Base-by-base conservation (phyloP, 2,797 vertebrate species). In the Sarcophilus harrisii region DNA sequence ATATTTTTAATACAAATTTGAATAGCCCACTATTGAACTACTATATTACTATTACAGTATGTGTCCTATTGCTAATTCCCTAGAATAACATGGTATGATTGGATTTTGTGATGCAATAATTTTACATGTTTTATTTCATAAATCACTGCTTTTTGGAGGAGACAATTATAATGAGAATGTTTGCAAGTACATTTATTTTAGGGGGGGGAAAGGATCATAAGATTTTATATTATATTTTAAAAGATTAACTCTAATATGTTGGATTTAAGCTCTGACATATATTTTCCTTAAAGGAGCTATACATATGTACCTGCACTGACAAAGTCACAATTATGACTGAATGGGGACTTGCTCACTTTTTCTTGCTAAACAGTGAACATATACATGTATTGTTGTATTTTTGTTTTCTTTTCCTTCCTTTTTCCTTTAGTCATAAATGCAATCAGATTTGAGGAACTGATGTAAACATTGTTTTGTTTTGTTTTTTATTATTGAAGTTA, bases 21-120 rank as follows among this genome's bases (percentile, higher is more conserved):
- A 97, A 98, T 97, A 96, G 96, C 62, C n/a, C 96, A 1, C 90
- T 97, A 73, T 9, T 94, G 52, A 93, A 54, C 94, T 98, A 57
- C 5, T 66, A 73, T 96, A 96, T 95, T 95, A 97, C 81, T 57
- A 96, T 97, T 55, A 97, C 91, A 57, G 16, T 93, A 94, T 96
- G 57, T 97, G 66, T 97, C 58, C 90, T 96, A 58, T 96, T 98
- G 95, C 12, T 96, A 96, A 94, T 28, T 96, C 96, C 52, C 45
- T 94, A 0, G 93, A 97, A 11, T 57, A 96, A 90, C 11, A 0
- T 94, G 93, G 94, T 57, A 58, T 58, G 95, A 18, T 16, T 96
- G 57, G n/a, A 32, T 95, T 97, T 96, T 73, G 8, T 95, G 96
- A 97, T 94, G 54, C 24, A 93, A n/a, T 93, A 97, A 28, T 96